Evolutionary conservation across 2,888 invertebrate species (phyloP).

Genomic region (Lymantria dispar): DNA sequence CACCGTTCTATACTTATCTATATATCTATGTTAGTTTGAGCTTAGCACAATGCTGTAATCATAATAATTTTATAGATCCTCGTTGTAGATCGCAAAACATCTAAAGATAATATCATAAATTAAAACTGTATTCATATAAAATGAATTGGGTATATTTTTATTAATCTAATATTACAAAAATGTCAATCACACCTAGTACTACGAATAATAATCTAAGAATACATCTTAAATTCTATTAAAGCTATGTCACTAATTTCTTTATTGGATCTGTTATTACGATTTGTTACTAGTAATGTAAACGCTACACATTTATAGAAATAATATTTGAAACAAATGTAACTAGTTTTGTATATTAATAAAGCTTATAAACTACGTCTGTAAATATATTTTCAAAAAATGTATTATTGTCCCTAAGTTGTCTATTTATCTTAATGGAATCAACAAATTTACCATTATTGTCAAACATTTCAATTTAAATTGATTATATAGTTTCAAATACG

Average conservation of each 20-base stretch:
- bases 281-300: background rate
- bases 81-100: constrained; percentile 15
- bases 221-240: constrained; percentile 70
- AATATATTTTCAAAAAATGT: constrained; percentile 47
- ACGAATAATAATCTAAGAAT: constrained; percentile 23
- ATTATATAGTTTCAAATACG: constrained; percentile 1
- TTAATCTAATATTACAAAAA: constrained; percentile 26
- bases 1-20: constrained; percentile 28
- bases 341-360: constrained; percentile 34
- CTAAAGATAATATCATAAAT: constrained; percentile 11
- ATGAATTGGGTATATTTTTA: constrained; percentile 20
- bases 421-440: background rate
- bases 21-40: constrained; percentile 51
- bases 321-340: constrained; percentile 19
- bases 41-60: constrained; percentile 50
- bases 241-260: constrained; percentile 70
- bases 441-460: constrained; percentile 3
- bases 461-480: constrained; percentile 2
- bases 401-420: constrained; percentile 29
- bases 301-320: constrained; percentile 9
- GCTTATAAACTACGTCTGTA: constrained; percentile 35
- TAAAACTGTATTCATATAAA: constrained; percentile 21
- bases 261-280: constrained; percentile 19
- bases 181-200: constrained; percentile 37
- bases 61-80: constrained; percentile 20